phyloP scores from a whole-genome alignment of 2,113 vertebrate genomes.

The Psammodynastes pulverulentus region DNA sequence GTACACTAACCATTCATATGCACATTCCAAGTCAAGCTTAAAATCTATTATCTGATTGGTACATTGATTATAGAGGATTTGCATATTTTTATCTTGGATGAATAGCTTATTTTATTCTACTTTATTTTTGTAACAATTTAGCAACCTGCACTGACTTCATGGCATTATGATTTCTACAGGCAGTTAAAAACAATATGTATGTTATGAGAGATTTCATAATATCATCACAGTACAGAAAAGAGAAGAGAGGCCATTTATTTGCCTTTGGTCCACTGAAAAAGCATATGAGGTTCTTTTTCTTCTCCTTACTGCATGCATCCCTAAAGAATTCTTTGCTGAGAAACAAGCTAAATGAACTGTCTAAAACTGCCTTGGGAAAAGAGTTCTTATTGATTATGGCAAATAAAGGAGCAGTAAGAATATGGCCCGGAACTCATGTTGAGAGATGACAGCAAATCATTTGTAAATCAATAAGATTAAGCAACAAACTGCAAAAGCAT shows the following conservation, averaged over 20 bases:
- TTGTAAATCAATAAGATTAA: conserved; percentile 31
- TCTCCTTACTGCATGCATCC: not conserved
- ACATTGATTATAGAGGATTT: not conserved
- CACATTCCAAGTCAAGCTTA: not conserved
- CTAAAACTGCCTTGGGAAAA: conserved; percentile 5
- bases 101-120: not conserved
- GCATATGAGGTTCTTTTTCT: not conserved
- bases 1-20: not conserved
- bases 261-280: not conserved
- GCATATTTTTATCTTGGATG: not conserved
- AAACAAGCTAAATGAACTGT: not conserved
- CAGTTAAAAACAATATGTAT: not conserved
- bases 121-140: not conserved
- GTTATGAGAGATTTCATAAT: not conserved
- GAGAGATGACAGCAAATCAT: conserved; percentile 12
- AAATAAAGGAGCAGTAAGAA: not conserved
- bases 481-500: not conserved
- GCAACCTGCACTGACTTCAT: not conserved
- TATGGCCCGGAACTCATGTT: not conserved
- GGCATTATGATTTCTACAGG: not conserved
- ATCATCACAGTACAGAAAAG: not conserved
- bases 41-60: not conserved
- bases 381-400: conserved; percentile 16
- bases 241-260: not conserved
- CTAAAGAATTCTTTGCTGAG: conserved; percentile 8